phyloP scores from a whole-genome alignment of 2,113 vertebrate species.

The Urocynchramus pylzowi region DNA sequence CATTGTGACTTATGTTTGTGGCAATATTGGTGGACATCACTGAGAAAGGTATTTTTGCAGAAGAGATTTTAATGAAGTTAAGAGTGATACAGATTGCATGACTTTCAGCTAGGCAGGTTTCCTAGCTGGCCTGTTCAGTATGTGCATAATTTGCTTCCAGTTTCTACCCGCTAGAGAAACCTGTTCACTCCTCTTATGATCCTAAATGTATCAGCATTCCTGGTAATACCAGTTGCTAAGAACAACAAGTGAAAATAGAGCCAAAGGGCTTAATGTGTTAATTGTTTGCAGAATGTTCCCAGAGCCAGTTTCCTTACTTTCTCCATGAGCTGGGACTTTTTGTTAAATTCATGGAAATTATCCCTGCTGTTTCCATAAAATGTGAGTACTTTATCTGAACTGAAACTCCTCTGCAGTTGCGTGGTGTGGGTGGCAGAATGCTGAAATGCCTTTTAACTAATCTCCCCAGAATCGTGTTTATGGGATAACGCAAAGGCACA shows the following conservation, averaged over 20 bases:
- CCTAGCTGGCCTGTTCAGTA: neutral
- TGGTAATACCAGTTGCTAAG: constrained; percentile 1
- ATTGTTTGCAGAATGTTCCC: neutral
- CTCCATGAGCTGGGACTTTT: neutral
- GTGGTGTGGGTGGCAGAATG: neutral
- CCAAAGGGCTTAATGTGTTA: neutral
- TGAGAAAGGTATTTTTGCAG: neutral
- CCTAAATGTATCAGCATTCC: neutral
- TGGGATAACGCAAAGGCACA: neutral
- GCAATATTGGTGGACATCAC: neutral
- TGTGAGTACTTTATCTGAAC: neutral
- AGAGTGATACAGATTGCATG: neutral
- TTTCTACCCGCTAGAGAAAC: neutral
- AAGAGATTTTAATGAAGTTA: neutral
- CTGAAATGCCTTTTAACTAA: neutral
- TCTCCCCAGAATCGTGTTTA: neutral
- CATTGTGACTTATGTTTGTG: neutral
- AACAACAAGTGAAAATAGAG: neutral
- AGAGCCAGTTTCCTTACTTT: neutral
- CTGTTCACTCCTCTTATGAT: neutral
- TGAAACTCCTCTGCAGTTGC: neutral
- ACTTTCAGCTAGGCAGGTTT: neutral
- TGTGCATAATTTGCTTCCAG: neutral
- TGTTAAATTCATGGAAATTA: neutral
- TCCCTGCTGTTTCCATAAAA: neutral